Conservation (phyloP, 1,140 invertebrate genomes). For the Drosophila ogumai region DNA sequence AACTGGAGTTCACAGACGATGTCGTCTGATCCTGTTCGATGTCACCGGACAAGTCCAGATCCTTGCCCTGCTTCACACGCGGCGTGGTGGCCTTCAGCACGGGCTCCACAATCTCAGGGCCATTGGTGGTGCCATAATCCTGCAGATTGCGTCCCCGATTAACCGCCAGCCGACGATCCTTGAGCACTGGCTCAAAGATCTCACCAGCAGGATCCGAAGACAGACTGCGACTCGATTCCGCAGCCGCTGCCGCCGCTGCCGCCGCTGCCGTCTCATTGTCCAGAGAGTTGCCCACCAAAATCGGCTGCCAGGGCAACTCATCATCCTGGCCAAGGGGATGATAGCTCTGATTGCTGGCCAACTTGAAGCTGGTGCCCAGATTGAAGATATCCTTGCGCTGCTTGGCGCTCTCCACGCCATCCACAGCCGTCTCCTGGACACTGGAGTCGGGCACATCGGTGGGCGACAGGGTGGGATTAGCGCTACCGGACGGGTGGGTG, state of each 20-base stretch:
- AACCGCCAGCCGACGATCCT: conserved; percentile 55
- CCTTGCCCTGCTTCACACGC: conserved; percentile 85
- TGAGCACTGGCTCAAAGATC: conserved; percentile 83
- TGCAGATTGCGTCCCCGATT: conserved; percentile 79
- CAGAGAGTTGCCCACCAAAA: conserved; percentile 85
- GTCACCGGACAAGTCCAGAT: conserved; percentile 58
- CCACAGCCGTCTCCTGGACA: conserved; percentile 71
- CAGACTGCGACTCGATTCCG: conserved; percentile 87
- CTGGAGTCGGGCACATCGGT: conserved; percentile 64
- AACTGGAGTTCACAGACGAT: not conserved
- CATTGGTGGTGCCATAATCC: conserved; percentile 60
- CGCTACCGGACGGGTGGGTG: conserved; percentile 35
- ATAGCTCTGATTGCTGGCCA: conserved; percentile 71
- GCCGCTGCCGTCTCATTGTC: conserved; percentile 85
- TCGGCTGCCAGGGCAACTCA: conserved; percentile 85
- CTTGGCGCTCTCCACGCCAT: conserved; percentile 73
- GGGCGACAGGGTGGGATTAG: not conserved
- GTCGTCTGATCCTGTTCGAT: not conserved
- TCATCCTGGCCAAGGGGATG: conserved; percentile 70
- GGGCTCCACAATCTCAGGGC: conserved; percentile 89
- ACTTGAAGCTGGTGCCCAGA: conserved; percentile 77
- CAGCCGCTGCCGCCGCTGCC: conserved; percentile 71
- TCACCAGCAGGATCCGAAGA: conserved; percentile 84
- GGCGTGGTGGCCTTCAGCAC: conserved; percentile 88
- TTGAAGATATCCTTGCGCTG: conserved; percentile 81